phyloP scores from a whole-genome alignment of 2,888 invertebrate species.

The Diloba caeruleocephala region DNA sequence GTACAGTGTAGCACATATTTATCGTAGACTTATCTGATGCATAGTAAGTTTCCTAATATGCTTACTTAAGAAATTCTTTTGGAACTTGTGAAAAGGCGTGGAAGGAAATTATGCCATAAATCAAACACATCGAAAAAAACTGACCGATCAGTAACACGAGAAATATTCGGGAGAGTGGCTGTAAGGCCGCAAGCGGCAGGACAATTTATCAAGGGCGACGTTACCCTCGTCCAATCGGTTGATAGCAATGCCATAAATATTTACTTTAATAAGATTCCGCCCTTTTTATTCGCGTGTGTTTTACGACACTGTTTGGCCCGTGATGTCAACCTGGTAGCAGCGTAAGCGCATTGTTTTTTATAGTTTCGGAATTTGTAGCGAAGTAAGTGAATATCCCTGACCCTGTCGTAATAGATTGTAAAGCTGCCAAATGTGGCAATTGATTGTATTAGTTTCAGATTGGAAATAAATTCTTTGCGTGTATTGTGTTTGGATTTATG shows the following conservation, averaged over 20 bases:
- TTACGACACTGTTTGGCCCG: slow-evolving; percentile 83
- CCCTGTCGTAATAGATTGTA: slow-evolving; percentile 59
- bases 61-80: slow-evolving; percentile 60
- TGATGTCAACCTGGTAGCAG: slow-evolving; percentile 77
- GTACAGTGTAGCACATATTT: slow-evolving; percentile 40
- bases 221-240: slow-evolving; percentile 87
- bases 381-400: slow-evolving; percentile 66
- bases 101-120: slow-evolving; percentile 81
- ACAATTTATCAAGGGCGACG: slow-evolving; percentile 86
- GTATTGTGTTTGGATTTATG: too few relatives aligned
- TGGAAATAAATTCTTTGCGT: too few relatives aligned
- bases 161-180: slow-evolving; percentile 81
- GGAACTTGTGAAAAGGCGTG: slow-evolving; percentile 74
- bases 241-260: slow-evolving; percentile 88
- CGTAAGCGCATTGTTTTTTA: slow-evolving; percentile 79
- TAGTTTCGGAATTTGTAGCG: slow-evolving; percentile 69
- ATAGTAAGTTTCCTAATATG: slow-evolving; percentile 57
- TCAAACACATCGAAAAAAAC: slow-evolving; percentile 74
- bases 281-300: slow-evolving; percentile 85
- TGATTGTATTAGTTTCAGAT: slow-evolving; percentile 22
- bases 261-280: slow-evolving; percentile 89
- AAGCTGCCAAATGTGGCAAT: slow-evolving; percentile 48
- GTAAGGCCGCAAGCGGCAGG: slow-evolving; percentile 79
- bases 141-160: slow-evolving; percentile 77
- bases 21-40: slow-evolving; percentile 35